Conservation (phyloP, 2,797 vertebrate species). For the Semotilus atromaculatus region DNA sequence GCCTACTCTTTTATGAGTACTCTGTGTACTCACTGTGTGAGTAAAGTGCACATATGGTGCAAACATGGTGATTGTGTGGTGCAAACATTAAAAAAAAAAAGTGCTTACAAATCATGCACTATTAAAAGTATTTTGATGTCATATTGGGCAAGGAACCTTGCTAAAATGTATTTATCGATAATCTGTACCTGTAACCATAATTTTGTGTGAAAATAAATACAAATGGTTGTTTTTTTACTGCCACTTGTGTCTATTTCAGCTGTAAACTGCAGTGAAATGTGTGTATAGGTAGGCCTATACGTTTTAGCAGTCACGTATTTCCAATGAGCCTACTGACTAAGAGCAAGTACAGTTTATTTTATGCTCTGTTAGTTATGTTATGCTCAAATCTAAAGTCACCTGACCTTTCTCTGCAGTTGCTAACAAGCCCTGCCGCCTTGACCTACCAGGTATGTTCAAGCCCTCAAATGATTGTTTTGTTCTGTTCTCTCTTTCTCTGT, state of each 20-base stretch:
- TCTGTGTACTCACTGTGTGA: too few species aligned
- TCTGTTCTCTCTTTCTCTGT: slow-evolving; percentile 30
- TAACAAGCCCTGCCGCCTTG: slow-evolving; percentile 71
- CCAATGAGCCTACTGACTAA: background rate
- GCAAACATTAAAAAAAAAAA: background rate
- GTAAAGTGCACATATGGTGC: too few species aligned
- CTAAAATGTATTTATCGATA: background rate
- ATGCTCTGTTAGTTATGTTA: slow-evolving; percentile 56
- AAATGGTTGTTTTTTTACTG: background rate
- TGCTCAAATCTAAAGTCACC: slow-evolving; percentile 68
- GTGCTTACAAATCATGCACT: background rate
- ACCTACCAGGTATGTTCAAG: slow-evolving; percentile 80
- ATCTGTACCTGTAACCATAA: background rate
- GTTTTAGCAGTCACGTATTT: background rate
- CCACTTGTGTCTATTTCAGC: background rate
- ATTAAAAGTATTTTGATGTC: background rate
- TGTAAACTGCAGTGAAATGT: too few species aligned
- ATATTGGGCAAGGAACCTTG: background rate
- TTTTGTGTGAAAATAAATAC: background rate
- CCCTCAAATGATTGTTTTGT: slow-evolving; percentile 21
- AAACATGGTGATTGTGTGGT: background rate
- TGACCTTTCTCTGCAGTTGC: slow-evolving; percentile 81
- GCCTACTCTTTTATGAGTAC: background rate
- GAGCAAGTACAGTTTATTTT: slow-evolving; percentile 5
- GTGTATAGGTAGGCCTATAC: background rate